Percentiles rank a stretch among this genome's conserved stretches.
Evolutionary conservation across 1,140 invertebrate species (phyloP).

Genomic region (Apis cerana): DNA sequence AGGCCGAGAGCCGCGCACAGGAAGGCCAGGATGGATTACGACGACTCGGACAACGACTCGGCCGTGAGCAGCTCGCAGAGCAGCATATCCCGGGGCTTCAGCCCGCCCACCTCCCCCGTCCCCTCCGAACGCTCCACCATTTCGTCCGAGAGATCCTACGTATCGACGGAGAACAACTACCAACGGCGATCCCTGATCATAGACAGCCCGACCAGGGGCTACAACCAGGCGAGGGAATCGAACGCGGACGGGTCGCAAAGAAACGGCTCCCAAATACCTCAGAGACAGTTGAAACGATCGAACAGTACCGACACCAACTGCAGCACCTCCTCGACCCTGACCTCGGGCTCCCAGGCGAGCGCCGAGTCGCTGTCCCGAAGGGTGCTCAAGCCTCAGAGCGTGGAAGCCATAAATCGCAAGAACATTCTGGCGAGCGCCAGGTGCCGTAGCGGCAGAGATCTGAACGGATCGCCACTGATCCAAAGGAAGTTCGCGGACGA

Average conservation of each 20-base stretch:
- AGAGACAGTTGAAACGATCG: slow-evolving; percentile 75
- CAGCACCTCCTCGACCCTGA: slow-evolving; percentile 82
- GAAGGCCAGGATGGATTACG: slow-evolving; percentile 77
- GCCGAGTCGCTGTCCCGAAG: slow-evolving; percentile 78
- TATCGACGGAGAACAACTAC: slow-evolving; percentile 64
- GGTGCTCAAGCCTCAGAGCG: slow-evolving; percentile 88
- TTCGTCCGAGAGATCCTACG: slow-evolving; percentile 72
- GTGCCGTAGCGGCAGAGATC: slow-evolving; percentile 89
- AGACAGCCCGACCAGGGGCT: slow-evolving; percentile 59
- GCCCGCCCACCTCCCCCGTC: slow-evolving; percentile 83
- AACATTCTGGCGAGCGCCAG: slow-evolving; percentile 93
- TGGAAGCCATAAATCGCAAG: slow-evolving; percentile 91
- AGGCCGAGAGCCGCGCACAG: slow-evolving; percentile 55
- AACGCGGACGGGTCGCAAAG: neutral
- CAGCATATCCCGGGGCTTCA: slow-evolving; percentile 86
- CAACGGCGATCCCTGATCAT: slow-evolving; percentile 64
- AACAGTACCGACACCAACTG: slow-evolving; percentile 74
- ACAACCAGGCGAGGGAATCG: slow-evolving; percentile 12
- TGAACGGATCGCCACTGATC: slow-evolving; percentile 85
- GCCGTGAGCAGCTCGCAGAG: slow-evolving; percentile 89
- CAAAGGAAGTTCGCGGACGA: slow-evolving; percentile 84
- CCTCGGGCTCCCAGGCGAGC: slow-evolving; percentile 86
- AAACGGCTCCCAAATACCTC: slow-evolving; percentile 81
- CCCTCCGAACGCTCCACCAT: slow-evolving; percentile 75
- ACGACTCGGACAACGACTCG: slow-evolving; percentile 93